A percentile compares a stretch with the other conserved stretches of the same genome.
These are phyloP conservation scores for Meloidogyne chitwoodi DNA, from an alignment of 1,140 invertebrate genomes.

Conservation along the genomic window DNA sequence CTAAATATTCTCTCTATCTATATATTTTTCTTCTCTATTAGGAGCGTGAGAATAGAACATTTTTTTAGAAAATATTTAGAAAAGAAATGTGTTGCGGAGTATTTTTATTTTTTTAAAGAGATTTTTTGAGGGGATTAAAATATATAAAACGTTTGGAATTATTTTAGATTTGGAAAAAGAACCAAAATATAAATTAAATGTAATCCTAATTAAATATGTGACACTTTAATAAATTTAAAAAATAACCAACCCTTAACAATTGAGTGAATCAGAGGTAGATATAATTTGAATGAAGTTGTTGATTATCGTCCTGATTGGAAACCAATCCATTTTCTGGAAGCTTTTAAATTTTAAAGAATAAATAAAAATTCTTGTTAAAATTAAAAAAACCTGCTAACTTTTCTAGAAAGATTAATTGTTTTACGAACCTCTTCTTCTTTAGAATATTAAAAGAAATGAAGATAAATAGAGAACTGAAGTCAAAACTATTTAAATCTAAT, in stretches of 20 bases:
- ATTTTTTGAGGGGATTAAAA: neutral
- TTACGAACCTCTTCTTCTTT: conserved; percentile 40
- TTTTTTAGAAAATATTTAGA: neutral
- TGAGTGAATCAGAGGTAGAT: too few relatives aligned
- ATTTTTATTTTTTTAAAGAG: neutral
- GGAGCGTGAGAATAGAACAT: neutral
- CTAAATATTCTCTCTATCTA: neutral
- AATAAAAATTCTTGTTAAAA: neutral
- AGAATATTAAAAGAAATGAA: conserved; percentile 36
- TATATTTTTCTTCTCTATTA: neutral
- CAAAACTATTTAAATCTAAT: neutral
- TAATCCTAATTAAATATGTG: too few relatives aligned
- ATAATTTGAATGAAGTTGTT: too few relatives aligned
- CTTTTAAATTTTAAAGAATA: conserved; percentile 20
- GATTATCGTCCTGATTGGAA: conserved; percentile 38
- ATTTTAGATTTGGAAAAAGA: too few relatives aligned
- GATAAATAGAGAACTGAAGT: conserved; percentile 44
- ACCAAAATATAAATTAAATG: too few relatives aligned
- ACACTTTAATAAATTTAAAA: too few relatives aligned
- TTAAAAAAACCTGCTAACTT: conserved; percentile 33
- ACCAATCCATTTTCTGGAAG: conserved; percentile 35
- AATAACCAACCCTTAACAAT: too few relatives aligned
- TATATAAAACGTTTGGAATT: neutral
- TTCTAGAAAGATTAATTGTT: conserved; percentile 42
- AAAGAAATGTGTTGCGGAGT: neutral